Conservation (phyloP, 2,888 invertebrate species). For the Chrysolina americana region DNA sequence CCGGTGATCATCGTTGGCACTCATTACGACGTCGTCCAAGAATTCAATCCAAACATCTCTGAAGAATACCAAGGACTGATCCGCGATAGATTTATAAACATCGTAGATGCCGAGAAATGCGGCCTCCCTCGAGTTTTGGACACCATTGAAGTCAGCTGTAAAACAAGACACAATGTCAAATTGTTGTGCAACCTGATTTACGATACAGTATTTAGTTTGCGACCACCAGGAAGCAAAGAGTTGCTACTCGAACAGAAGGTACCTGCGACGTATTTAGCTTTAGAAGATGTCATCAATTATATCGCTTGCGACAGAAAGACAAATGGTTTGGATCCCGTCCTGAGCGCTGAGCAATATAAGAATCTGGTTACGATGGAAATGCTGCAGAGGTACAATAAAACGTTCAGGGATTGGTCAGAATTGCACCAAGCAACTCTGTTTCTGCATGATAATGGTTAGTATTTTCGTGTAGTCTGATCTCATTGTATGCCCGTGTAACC, state of each 20-base stretch:
- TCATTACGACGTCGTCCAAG: constrained; percentile 90
- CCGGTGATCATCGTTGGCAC: constrained; percentile 97
- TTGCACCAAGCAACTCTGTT: constrained; percentile 96
- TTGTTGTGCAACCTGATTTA: constrained; percentile 93
- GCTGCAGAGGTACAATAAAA: constrained; percentile 79
- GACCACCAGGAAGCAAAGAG: constrained; percentile 92
- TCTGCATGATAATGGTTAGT: constrained; percentile 93
- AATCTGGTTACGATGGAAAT: constrained; percentile 75
- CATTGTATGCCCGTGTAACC: too few relatives aligned
- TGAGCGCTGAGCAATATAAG: constrained; percentile 85
- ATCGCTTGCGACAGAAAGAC: constrained; percentile 83
- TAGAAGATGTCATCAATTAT: constrained; percentile 92
- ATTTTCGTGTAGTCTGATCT: constrained; percentile 12
- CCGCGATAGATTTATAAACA: constrained; percentile 89
- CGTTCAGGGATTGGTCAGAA: constrained; percentile 91
- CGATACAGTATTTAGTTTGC: constrained; percentile 92
- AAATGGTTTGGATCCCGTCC: constrained; percentile 83
- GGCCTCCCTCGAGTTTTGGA: constrained; percentile 95
- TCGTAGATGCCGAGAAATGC: constrained; percentile 96
- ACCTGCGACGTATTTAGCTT: constrained; percentile 93
- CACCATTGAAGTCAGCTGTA: constrained; percentile 92
- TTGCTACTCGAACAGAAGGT: constrained; percentile 93
- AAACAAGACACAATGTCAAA: constrained; percentile 90
- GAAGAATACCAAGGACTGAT: constrained; percentile 92
- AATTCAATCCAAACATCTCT: constrained; percentile 73